Base-by-base conservation (phyloP, 2,797 vertebrate genomes). In the Philypnodon macrostomus region DNA sequence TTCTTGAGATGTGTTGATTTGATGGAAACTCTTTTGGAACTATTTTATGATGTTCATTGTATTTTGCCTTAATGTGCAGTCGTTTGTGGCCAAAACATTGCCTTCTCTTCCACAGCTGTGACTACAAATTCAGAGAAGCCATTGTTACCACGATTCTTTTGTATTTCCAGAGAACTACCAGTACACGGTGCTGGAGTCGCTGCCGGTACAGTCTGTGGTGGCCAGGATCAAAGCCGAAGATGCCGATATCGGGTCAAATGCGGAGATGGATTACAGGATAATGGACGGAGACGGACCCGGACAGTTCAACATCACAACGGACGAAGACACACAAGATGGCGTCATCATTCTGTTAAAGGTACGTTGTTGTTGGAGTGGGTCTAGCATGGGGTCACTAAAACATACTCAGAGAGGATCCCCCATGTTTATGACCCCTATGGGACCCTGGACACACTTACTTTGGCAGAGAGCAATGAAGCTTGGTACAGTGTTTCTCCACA, bases 201-300 rank as follows among this genome's bases (percentile, higher is more conserved):
- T 97, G 56, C 92, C 93, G 0, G 73, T 95, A 57, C 85, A 87
- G 26, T 94, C 94, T 2, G 91, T 94, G 42, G 94, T 98, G 57
- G 95, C 94, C 59, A 91, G 89, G 84, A 91, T 98, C 85, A 97
- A 95, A 86, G 95, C 95, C 1, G 86, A 77, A 0, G 96, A 98
- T 46, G 91, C 92, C n/a, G 96, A 98, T 51, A 86, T 93, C 14
- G 93, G 94, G 51, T 67, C 84, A 44, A 98, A 97, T 6, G 94
- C 95, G 1, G 95, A 96, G 84, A 97, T 98, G 94, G 94, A 97
- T 65, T 98, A 97, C 73, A 90, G 89, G 67, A 94, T 98, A 63
- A 90, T 95, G 76, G 95, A 97, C 49, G 92, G 93, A 12, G 94
- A 98, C 17, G 92, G 90, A 3, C 58, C 92, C 1, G 88, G 91